These are phyloP conservation scores for Mimachlamys varia DNA, from an alignment of 2,888 invertebrate species.

Conservation along the genomic window DNA sequence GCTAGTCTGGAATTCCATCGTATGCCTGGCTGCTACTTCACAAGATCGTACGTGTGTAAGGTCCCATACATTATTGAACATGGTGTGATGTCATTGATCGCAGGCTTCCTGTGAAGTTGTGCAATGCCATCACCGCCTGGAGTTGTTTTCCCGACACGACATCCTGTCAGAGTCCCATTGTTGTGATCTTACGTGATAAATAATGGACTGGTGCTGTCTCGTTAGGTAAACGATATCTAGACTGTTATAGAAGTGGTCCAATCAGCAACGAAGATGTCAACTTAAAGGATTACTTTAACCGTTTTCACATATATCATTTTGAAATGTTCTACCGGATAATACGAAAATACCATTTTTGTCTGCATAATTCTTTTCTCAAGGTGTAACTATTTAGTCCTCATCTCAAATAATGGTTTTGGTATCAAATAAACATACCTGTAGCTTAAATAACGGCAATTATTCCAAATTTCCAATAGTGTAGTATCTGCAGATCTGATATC, in stretches of 20 bases:
- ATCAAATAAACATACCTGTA: neutral
- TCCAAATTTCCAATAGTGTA: too few species aligned
- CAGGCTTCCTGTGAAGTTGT: neutral
- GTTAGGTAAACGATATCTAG: neutral
- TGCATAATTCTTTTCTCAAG: neutral
- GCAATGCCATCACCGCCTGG: neutral
- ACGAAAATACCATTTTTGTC: too few species aligned
- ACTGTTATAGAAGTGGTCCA: neutral
- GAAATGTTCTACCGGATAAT: neutral
- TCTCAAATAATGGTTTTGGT: neutral
- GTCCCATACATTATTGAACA: conserved; percentile 11
- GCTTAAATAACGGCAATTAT: too few species aligned
- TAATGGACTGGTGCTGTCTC: neutral
- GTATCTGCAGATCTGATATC: too few species aligned
- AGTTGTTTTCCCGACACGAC: neutral
- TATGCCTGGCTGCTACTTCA: neutral
- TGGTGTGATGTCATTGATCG: conserved; percentile 10
- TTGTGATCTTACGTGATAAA: neutral
- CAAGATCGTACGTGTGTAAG: neutral
- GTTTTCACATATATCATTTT: neutral
- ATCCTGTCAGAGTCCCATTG: neutral
- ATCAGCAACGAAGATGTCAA: neutral
- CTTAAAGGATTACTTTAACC: neutral
- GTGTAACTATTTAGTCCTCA: neutral
- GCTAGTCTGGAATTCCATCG: conserved; percentile 6